Evolutionary conservation across 1,140 invertebrate species (phyloP).

Genomic region (Drosophila sproati): DNA sequence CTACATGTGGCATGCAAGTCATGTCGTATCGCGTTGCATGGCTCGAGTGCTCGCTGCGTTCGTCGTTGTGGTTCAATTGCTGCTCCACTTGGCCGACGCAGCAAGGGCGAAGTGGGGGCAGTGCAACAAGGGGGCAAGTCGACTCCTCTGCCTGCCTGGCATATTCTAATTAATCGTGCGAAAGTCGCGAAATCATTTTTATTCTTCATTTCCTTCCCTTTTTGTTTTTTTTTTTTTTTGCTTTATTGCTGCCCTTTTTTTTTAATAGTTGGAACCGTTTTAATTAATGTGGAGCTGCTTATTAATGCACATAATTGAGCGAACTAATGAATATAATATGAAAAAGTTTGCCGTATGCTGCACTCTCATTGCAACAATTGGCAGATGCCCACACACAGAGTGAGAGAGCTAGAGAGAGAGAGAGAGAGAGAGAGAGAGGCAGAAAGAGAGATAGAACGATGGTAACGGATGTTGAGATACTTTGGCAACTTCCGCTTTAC

Average conservation of each 20-base stretch:
- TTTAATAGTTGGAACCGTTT: conserved; percentile 45
- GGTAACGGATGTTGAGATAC: conserved; percentile 62
- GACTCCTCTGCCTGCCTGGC: not conserved
- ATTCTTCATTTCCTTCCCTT: not conserved
- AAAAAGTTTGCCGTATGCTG: conserved; percentile 22
- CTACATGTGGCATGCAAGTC: conserved; percentile 2
- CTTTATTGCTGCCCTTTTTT: not conserved
- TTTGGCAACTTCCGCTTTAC: conserved; percentile 59
- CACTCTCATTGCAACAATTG: conserved; percentile 20
- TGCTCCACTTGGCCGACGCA: conserved; percentile 34
- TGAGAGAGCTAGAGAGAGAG: not conserved
- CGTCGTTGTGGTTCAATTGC: conserved; percentile 38
- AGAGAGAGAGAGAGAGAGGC: not conserved
- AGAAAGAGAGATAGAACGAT: not conserved
- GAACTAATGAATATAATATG: not conserved
- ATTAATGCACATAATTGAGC: conserved; percentile 53
- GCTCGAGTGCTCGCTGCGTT: conserved; percentile 33
- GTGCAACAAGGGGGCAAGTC: too few relatives aligned
- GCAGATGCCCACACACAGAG: conserved; percentile 34
- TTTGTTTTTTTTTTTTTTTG: not conserved
- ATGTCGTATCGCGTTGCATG: conserved; percentile 24
- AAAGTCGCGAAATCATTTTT: conserved; percentile 53
- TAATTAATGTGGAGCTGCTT: conserved; percentile 52
- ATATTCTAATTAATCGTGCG: conserved; percentile 68
- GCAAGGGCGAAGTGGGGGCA: too few relatives aligned